A percentile compares a stretch with the other conserved stretches of the same genome.
Conservation (phyloP, 2,797 vertebrate genomes). For the Yasuhikotakia modesta region DNA sequence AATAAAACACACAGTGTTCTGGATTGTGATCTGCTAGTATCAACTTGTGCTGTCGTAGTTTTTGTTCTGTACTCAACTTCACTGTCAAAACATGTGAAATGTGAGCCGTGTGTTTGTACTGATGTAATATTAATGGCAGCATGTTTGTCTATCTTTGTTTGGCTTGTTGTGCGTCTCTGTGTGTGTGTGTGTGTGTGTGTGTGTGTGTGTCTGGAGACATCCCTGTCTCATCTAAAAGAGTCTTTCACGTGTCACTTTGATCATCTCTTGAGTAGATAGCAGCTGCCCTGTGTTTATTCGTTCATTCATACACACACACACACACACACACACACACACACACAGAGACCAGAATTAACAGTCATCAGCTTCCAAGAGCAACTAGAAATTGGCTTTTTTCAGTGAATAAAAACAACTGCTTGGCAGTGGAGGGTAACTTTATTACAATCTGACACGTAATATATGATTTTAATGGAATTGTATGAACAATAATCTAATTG, state of each 20-base stretch:
- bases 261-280: conserved; percentile 32
- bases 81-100: not conserved
- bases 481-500: not conserved
- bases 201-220: conserved; percentile 27
- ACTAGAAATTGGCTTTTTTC: no score
- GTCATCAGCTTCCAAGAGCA: not conserved
- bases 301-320: not conserved
- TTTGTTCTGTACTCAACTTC: not conserved
- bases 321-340: not conserved
- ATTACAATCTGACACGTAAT: not conserved
- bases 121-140: not conserved
- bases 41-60: not conserved
- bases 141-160: not conserved
- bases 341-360: not conserved
- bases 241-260: conserved; percentile 25
- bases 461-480: not conserved
- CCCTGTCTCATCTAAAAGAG: conserved; percentile 18
- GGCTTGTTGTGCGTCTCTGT: not conserved
- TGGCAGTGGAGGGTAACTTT: not conserved
- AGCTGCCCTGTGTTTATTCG: conserved; percentile 14
- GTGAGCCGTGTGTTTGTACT: not conserved
- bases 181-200: not conserved
- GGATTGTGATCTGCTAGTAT: not conserved
- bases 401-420: no score
- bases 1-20: conserved; percentile 7